phyloP scores from a whole-genome alignment of 2,113 vertebrate species.

The Anarhynchus alexandrinus region DNA sequence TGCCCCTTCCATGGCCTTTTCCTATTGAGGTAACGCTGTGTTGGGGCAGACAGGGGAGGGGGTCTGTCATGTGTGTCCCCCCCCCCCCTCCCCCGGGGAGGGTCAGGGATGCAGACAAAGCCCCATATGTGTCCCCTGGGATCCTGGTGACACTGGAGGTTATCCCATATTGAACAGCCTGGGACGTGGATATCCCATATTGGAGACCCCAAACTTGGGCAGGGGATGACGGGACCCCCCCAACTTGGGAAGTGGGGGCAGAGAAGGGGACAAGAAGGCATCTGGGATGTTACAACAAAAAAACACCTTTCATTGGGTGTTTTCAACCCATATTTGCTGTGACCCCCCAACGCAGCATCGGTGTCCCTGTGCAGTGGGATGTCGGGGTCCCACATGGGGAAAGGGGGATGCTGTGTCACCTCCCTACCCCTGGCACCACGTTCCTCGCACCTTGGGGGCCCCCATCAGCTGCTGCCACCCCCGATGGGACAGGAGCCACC shows the following conservation, averaged over 20 bases:
- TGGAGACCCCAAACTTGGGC: background rate
- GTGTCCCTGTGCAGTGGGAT: rapidly evolving
- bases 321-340: background rate
- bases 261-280: background rate
- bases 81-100: rapidly evolving
- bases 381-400: rapidly evolving
- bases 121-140: background rate
- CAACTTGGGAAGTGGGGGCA: background rate
- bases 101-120: background rate
- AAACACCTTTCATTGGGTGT: rapidly evolving
- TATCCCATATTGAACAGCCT: background rate
- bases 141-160: background rate
- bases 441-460: background rate
- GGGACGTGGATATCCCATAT: background rate
- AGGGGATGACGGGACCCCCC: background rate
- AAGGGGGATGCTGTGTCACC: background rate
- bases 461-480: constrained; percentile 47
- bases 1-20: background rate
- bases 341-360: background rate
- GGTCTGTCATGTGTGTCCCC: too few species aligned
- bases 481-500: constrained; percentile 33
- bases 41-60: rapidly evolving
- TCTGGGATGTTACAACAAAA: background rate
- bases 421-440: background rate
- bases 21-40: background rate